Evolutionary conservation across 2,797 vertebrate species (phyloP).

Genomic region (Gallirallus australis): DNA sequence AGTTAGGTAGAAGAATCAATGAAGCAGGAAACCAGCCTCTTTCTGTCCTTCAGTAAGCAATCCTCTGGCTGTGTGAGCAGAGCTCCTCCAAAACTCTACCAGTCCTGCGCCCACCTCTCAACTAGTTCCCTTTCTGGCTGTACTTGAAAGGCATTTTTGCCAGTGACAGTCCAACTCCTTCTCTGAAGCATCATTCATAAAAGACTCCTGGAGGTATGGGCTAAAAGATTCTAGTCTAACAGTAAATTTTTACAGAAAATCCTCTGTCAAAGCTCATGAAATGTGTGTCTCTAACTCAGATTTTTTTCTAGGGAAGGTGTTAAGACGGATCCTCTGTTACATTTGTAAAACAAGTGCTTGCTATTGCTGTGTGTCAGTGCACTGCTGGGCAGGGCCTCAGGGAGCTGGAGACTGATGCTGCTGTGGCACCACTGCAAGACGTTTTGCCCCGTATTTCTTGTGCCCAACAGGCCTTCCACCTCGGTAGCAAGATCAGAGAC

Average conservation of each 20-base stretch:
- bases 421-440: background rate
- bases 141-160: background rate
- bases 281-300: background rate
- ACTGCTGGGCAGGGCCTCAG: rapidly evolving
- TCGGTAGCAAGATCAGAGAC: background rate
- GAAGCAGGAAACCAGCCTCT: background rate
- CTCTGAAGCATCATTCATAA: background rate
- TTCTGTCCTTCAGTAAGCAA: background rate
- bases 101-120: background rate
- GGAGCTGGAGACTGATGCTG: background rate
- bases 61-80: background rate
- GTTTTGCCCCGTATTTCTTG: background rate
- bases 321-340: background rate
- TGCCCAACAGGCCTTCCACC: background rate
- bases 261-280: background rate
- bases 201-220: background rate
- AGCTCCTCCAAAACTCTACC: background rate
- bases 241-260: background rate
- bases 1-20: background rate
- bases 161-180: background rate
- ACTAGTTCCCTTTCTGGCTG: background rate
- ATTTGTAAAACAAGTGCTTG: background rate
- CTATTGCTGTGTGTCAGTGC: background rate
- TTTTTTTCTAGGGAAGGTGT: background rate
- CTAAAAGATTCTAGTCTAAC: background rate